Evolutionary conservation across 2,113 vertebrate species (phyloP).

Genomic region (Heterotis niloticus): DNA sequence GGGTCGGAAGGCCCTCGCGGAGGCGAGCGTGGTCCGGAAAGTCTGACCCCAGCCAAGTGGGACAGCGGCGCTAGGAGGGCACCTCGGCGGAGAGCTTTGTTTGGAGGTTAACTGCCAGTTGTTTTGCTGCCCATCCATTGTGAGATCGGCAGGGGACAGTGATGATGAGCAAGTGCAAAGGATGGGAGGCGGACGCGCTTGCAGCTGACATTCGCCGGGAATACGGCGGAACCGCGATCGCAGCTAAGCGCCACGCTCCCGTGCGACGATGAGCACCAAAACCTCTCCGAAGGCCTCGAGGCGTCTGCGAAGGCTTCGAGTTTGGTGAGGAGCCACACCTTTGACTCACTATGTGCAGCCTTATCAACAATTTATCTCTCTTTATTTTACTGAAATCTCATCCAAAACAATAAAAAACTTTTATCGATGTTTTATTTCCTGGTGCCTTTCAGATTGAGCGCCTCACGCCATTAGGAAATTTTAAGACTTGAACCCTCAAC

Average conservation of each 20-base stretch:
- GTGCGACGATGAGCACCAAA: background rate
- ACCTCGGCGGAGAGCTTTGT: background rate
- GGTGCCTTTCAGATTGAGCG: too few species aligned
- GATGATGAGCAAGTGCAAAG: background rate
- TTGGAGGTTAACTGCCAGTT: constrained; percentile 3
- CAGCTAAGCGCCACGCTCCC: background rate
- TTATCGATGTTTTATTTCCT: background rate
- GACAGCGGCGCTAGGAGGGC: background rate
- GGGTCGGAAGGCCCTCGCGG: constrained; percentile 4
- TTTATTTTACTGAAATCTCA: background rate
- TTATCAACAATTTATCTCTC: too few species aligned
- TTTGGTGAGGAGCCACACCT: too few species aligned
- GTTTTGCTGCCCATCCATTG: background rate
- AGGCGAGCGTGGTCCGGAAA: background rate
- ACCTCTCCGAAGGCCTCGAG: too few species aligned
- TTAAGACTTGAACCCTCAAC: too few species aligned
- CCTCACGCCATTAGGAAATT: too few species aligned
- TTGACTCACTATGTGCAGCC: too few species aligned
- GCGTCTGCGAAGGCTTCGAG: too few species aligned
- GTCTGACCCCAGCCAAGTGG: constrained; percentile 11
- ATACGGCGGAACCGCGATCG: background rate
- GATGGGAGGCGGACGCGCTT: background rate
- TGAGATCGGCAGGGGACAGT: background rate
- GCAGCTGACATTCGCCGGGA: background rate
- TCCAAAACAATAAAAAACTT: background rate